Base-by-base conservation (phyloP, 1,140 invertebrate species). In the Grapholita molesta region DNA sequence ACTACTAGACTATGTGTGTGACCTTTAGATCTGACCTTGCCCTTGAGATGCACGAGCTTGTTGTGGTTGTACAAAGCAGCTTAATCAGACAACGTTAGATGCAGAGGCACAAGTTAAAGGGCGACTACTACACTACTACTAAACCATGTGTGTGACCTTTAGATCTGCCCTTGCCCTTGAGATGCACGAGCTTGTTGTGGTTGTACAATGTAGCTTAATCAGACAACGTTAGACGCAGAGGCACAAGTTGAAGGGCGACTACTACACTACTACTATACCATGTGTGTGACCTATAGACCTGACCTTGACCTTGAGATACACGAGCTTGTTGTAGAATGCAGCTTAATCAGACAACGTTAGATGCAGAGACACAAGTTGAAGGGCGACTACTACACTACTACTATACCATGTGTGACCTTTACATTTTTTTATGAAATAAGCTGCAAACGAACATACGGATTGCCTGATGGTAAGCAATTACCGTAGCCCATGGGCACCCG, bases 11-110 rank as follows among this genome's bases (percentile, higher is more conserved):
- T 5, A n/a, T 38, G 35, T 38, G 35, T 2, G 35, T 1, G 1
- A 9, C 12, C n/a, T 15, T 1, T 2, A 15, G 1, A 15, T 9
- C 48, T 53, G 15, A 61, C 67, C 67, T 66, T 70, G 18, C n/a
- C 25, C 30, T 75, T 76, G 0, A 70, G 70, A 21, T 89, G 86
- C 48, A 88, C 79, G 1, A 83, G 80, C 9, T 74, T 76, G 21
- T 72, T 38, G 35, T 38, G 35, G 6, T 38, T 38, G n/a, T 38
- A 38, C 11, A 38, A 15, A n/a, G 11, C 35, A 2, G 35, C 35
- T 12, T 38, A 11, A 12, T 38, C 12, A 5, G 35, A 38, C 1
- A 38, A 38, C 9, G 35, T 38, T 5, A 38, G 11, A 12, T n/a
- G 35, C 35, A 38, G 35, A 38, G 8, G 3, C 1, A 1, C 11